phyloP scores from a whole-genome alignment of 2,888 invertebrate species.

The Acanthacorydalis orientalis region DNA sequence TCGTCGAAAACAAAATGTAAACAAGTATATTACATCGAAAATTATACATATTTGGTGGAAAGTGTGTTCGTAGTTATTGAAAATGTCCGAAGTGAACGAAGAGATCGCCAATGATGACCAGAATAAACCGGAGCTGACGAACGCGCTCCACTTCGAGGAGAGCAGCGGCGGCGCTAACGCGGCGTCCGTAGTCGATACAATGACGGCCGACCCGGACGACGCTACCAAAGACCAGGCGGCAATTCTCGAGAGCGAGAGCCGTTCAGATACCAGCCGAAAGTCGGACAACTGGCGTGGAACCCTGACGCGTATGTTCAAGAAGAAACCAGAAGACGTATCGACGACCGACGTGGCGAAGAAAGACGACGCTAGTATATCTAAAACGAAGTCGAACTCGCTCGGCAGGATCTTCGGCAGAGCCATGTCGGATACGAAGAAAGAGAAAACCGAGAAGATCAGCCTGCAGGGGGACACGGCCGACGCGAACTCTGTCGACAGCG shows the following conservation, averaged over 20 bases:
- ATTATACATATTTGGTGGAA: too few relatives aligned
- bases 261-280: neutral
- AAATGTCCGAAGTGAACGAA: too few relatives aligned
- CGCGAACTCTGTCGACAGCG: neutral
- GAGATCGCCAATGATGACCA: too few relatives aligned
- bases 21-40: too few relatives aligned
- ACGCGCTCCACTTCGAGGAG: too few relatives aligned
- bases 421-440: neutral
- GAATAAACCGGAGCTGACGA: too few relatives aligned
- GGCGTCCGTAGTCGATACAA: too few relatives aligned
- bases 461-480: neutral
- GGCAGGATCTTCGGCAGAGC: neutral
- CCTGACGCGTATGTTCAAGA: constrained; percentile 2
- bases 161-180: too few relatives aligned
- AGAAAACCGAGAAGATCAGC: neutral
- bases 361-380: neutral
- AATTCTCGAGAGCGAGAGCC: neutral
- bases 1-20: too few relatives aligned
- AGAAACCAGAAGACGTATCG: neutral
- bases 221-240: too few relatives aligned
- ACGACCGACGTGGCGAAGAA: neutral
- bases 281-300: constrained; percentile 1
- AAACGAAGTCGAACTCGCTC: neutral
- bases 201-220: too few relatives aligned
- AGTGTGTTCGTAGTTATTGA: too few relatives aligned